phyloP scores from a whole-genome alignment of 2,888 invertebrate species.

The Reticulitermes lucifugus region DNA sequence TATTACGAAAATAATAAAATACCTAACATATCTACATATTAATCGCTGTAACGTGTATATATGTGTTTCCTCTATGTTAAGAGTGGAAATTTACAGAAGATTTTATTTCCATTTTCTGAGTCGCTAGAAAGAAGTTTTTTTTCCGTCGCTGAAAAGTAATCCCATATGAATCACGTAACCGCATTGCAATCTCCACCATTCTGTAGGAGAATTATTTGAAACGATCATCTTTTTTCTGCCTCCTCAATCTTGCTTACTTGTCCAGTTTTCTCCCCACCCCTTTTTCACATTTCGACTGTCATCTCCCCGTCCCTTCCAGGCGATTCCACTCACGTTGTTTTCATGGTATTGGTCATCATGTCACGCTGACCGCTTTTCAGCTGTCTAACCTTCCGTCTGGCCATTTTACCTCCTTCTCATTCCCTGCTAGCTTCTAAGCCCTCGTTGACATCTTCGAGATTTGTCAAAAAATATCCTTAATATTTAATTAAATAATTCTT shows the following conservation, averaged over 20 bases:
- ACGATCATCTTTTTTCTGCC: background rate
- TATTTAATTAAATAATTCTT: background rate
- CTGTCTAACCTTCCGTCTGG: background rate
- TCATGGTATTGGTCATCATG: constrained; percentile 13
- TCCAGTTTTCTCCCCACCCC: background rate
- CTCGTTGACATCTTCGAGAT: background rate
- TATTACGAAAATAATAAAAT: too few species aligned
- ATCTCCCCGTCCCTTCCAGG: background rate
- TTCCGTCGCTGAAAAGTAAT: background rate
- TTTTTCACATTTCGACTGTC: background rate
- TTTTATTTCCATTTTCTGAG: too few species aligned
- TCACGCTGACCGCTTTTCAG: constrained; percentile 13
- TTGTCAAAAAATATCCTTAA: background rate
- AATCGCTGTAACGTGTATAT: too few species aligned
- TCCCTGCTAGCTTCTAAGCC: background rate
- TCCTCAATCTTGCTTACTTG: constrained; percentile 13
- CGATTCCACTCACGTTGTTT: background rate
- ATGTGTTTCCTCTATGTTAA: too few species aligned
- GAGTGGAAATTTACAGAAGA: too few species aligned
- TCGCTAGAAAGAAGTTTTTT: background rate
- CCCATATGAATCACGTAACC: background rate
- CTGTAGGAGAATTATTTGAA: constrained; percentile 2
- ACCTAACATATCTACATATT: too few species aligned
- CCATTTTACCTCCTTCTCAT: background rate
- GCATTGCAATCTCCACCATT: background rate